Evolutionary conservation across 1,140 invertebrate species (phyloP).

Genomic region (Contarinia nasturtii): DNA sequence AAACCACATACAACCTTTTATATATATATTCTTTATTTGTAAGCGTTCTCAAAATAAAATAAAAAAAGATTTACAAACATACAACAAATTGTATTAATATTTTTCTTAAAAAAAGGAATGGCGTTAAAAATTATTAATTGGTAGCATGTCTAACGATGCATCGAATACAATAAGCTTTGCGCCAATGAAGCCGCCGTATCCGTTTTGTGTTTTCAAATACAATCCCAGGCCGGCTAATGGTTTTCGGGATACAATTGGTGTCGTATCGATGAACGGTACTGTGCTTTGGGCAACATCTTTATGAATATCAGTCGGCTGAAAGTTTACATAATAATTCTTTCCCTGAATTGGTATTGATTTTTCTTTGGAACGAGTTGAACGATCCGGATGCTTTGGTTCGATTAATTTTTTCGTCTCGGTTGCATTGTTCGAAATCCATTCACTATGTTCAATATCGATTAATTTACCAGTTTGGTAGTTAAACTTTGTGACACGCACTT

Average conservation of each 20-base stretch:
- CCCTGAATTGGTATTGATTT: neutral
- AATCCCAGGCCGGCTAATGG: neutral
- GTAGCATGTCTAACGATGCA: neutral
- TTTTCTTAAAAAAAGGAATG: too few species aligned
- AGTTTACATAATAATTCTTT: neutral
- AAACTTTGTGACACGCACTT: neutral
- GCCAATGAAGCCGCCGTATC: conserved; percentile 1
- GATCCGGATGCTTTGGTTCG: conserved; percentile 35
- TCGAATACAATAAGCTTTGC: neutral
- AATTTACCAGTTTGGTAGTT: neutral
- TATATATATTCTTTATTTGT: too few species aligned
- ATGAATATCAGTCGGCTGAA: neutral
- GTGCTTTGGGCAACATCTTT: neutral
- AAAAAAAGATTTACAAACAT: too few species aligned
- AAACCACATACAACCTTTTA: too few species aligned
- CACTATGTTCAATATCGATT: conserved; percentile 17
- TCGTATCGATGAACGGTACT: neutral
- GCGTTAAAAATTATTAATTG: too few species aligned
- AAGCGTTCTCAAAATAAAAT: too few species aligned
- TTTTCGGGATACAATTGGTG: neutral
- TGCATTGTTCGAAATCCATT: conserved; percentile 65
- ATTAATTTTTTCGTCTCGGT: conserved; percentile 40
- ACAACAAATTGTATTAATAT: too few species aligned
- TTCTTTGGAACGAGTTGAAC: conserved; percentile 30
- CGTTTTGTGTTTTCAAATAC: neutral